These are phyloP conservation scores for Dolichoris vasculosae DNA, from an alignment of 1,140 invertebrate species.

Conservation along the genomic window DNA sequence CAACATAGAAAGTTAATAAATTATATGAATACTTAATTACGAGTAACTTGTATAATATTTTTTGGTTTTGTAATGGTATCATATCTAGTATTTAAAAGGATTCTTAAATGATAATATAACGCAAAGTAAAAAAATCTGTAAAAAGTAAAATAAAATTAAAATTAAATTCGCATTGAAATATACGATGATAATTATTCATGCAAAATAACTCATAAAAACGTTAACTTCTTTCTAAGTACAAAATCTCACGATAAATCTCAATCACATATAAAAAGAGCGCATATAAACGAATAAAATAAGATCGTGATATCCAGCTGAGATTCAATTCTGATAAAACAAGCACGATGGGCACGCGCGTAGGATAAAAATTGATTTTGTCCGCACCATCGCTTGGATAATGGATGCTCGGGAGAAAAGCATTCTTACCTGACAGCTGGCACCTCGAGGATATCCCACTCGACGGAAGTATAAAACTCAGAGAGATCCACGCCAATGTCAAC, in stretches of 20 bases:
- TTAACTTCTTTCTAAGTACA: not conserved
- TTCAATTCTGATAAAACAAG: not conserved
- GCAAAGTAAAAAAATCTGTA: not conserved
- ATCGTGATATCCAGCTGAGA: not conserved
- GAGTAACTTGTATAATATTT: too few species aligned
- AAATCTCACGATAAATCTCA: not conserved
- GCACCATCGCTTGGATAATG: not conserved
- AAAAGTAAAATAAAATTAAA: not conserved
- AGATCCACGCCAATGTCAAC: slow-evolving; percentile 93
- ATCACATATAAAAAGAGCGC: slow-evolving; percentile 23
- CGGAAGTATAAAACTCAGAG: slow-evolving; percentile 95
- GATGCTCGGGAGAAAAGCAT: not conserved
- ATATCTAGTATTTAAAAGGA: too few species aligned
- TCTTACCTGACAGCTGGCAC: slow-evolving; percentile 91
- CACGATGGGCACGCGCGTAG: not conserved
- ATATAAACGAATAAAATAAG: not conserved
- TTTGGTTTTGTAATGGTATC: too few species aligned
- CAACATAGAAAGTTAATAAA: too few species aligned
- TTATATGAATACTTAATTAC: too few species aligned
- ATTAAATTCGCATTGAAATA: not conserved
- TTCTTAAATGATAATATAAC: too few species aligned
- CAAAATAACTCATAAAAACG: not conserved
- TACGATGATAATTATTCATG: not conserved
- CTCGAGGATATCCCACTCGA: slow-evolving; percentile 98
- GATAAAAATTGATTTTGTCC: slow-evolving; percentile 14